phyloP scores from a whole-genome alignment of 2,113 vertebrate genomes.

The Mohoua ochrocephala region DNA sequence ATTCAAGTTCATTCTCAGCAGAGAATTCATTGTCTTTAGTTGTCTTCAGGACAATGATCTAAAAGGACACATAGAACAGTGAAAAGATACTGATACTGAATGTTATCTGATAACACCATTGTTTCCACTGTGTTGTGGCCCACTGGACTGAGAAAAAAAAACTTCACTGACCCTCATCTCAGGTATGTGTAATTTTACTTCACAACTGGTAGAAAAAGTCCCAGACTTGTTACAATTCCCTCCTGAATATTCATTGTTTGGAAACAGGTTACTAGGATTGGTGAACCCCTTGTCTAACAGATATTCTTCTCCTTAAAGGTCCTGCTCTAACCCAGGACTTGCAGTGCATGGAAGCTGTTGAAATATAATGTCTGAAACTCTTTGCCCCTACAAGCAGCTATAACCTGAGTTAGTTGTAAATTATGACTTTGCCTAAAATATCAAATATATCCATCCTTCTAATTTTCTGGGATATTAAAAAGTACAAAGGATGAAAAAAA shows the following conservation, averaged over 20 bases:
- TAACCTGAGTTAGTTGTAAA: neutral
- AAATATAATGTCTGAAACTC: neutral
- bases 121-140: neutral
- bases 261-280: neutral
- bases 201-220: neutral
- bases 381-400: neutral
- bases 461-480: neutral
- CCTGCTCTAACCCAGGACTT: neutral
- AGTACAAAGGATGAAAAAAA: neutral
- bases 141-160: neutral
- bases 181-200: neutral
- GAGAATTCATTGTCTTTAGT: neutral
- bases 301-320: neutral
- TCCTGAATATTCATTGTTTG: neutral
- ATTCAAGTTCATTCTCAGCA: neutral
- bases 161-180: neutral
- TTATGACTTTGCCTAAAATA: neutral
- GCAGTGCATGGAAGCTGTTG: neutral
- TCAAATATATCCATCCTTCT: neutral
- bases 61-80: neutral
- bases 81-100: neutral
- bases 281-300: neutral
- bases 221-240: neutral
- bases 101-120: neutral
- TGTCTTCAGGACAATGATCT: neutral